Conservation (phyloP, 2,113 vertebrate species). For the Nansenia antarctica region DNA sequence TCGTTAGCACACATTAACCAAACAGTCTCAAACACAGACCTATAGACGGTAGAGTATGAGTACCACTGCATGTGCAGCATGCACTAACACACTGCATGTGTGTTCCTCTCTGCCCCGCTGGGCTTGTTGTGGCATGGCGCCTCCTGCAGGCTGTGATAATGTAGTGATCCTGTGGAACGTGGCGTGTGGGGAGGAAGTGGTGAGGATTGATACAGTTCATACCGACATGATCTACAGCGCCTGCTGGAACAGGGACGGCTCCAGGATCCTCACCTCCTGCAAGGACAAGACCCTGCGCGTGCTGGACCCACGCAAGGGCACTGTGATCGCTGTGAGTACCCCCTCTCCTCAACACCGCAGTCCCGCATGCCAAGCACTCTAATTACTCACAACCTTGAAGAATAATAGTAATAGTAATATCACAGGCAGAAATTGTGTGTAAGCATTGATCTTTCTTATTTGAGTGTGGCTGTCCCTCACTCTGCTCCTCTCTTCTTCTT, state of each 20-base stretch:
- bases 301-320: conserved; percentile 82
- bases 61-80: background rate
- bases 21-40: background rate
- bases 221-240: conserved; percentile 86
- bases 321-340: conserved; percentile 72
- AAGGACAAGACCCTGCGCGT: conserved; percentile 85
- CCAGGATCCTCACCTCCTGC: conserved; percentile 83
- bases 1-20: background rate
- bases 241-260: conserved; percentile 85
- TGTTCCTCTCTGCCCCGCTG: background rate
- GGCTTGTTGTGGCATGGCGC: background rate
- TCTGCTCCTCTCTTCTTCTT: background rate
- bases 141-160: conserved; percentile 82
- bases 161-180: conserved; percentile 88
- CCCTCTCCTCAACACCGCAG: background rate
- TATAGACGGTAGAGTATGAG: background rate
- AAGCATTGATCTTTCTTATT: too few relatives aligned
- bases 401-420: background rate
- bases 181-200: conserved; percentile 69
- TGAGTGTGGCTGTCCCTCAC: background rate
- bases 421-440: background rate
- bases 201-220: conserved; percentile 82
- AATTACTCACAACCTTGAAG: background rate
- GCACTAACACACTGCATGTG: background rate
- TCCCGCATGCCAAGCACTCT: background rate